A percentile compares a stretch with the other conserved stretches of the same genome.
Evolutionary conservation across 2,113 vertebrate species (phyloP).

Genomic region (Spheniscus mendiculus): DNA sequence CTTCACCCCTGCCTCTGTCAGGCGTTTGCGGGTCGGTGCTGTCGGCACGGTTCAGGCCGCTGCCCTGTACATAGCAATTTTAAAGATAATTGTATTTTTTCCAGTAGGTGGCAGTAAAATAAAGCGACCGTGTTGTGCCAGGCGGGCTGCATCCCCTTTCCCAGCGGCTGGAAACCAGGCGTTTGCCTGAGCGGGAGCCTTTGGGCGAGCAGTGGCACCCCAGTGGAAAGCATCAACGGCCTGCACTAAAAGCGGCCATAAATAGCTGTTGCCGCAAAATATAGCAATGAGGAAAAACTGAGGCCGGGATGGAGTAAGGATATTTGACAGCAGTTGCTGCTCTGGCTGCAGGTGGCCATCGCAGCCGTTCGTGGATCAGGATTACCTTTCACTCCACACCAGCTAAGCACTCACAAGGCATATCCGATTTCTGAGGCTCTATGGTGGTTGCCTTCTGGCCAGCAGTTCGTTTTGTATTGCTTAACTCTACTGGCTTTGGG

Average conservation of each 20-base stretch:
- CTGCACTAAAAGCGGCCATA: fast-evolving
- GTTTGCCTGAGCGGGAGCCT: neutral
- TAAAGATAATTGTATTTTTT: fast-evolving
- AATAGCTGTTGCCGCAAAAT: fast-evolving
- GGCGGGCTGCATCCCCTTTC: neutral
- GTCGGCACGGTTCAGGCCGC: neutral
- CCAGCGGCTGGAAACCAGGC: neutral
- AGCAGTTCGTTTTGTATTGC: fast-evolving
- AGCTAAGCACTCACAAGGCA: fast-evolving
- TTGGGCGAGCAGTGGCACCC: fast-evolving
- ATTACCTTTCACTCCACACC: neutral
- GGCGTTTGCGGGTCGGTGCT: neutral
- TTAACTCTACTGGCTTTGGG: neutral
- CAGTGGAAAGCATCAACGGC: fast-evolving
- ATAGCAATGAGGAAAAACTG: fast-evolving
- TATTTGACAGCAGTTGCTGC: neutral
- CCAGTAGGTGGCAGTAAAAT: constrained; percentile 30
- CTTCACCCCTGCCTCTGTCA: neutral
- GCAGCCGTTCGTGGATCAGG: neutral
- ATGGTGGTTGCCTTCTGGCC: neutral
- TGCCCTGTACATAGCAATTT: fast-evolving
- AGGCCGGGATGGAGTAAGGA: fast-evolving
- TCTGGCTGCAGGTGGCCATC: neutral
- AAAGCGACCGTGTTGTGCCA: neutral
- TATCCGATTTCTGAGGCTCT: neutral